A percentile compares a stretch with the other conserved stretches of the same genome.
phyloP scores from a whole-genome alignment of 35 echinoderm and acorn worm species.

The Chiridota heheva region DNA sequence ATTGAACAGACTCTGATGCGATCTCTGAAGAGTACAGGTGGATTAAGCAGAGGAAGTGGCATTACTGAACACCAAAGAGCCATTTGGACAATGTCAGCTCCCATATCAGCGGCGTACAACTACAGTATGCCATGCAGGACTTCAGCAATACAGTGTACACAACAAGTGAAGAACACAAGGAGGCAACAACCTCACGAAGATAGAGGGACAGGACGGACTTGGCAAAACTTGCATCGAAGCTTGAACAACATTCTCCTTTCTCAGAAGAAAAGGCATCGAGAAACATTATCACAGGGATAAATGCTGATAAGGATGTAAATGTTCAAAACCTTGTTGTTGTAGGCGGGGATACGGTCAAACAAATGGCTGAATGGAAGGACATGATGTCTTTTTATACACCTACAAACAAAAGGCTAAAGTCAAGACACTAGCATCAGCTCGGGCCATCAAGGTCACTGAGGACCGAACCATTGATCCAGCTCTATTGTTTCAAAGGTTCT shows the following conservation, averaged over 20 bases:
- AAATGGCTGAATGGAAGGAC: constrained; percentile 33
- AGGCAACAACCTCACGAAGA: constrained; percentile 18
- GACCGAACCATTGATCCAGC: constrained; percentile 52
- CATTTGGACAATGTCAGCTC: constrained; percentile 9
- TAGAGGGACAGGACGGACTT: constrained; percentile 26
- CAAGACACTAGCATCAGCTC: constrained; percentile 24
- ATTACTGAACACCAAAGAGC: constrained; percentile 6
- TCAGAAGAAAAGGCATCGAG: constrained; percentile 40
- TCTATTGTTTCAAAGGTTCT: constrained; percentile 44
- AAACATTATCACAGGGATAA: constrained; percentile 61
- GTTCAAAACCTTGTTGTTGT: constrained; percentile 45
- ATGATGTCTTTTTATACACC: constrained; percentile 4
- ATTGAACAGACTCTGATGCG: constrained; percentile 47
- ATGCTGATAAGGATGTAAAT: constrained; percentile 33
- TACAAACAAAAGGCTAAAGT: constrained; percentile 49
- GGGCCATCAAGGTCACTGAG: constrained; percentile 26
- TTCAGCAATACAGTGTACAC: background rate
- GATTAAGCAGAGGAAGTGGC: constrained; percentile 26
- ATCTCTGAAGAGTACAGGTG: constrained; percentile 28
- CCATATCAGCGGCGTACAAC: constrained; percentile 52
- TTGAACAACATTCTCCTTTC: constrained; percentile 17
- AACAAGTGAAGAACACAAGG: constrained; percentile 43
- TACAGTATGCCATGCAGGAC: constrained; percentile 14
- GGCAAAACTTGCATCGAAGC: constrained; percentile 23
- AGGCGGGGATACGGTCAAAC: constrained; percentile 29